Percentiles rank a stretch among this genome's conserved stretches.
phyloP scores from a whole-genome alignment of 2,113 vertebrate species.

The Serranochromis macrocephalus region DNA sequence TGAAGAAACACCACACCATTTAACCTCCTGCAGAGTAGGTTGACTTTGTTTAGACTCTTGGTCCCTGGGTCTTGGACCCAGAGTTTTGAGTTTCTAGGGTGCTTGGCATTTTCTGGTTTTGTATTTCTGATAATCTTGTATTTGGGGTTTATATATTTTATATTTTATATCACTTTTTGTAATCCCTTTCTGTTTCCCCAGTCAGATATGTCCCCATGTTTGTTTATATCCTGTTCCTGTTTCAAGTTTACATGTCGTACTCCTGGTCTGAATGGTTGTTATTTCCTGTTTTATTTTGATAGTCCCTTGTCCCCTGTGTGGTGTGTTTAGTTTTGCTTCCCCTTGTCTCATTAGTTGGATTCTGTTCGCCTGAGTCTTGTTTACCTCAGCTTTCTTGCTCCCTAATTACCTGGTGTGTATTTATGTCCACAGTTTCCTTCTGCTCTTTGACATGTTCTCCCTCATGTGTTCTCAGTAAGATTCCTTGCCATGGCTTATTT shows the following conservation, averaged over 20 bases:
- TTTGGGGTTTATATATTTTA: background rate
- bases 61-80: background rate
- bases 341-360: background rate
- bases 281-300: background rate
- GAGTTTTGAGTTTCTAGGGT: background rate
- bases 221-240: background rate
- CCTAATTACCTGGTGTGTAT: background rate
- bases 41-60: background rate
- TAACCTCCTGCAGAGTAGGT: background rate
- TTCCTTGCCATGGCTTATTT: background rate
- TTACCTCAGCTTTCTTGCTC: background rate
- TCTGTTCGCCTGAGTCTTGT: background rate
- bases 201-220: background rate
- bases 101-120: background rate
- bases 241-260: background rate
- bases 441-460: background rate
- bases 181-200: background rate
- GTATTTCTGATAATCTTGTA: background rate
- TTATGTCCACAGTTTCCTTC: background rate
- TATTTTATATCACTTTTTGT: background rate
- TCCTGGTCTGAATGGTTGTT: background rate
- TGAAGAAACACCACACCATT: background rate
- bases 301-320: background rate
- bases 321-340: background rate
- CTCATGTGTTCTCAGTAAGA: background rate